Base-by-base conservation (phyloP, 2,797 vertebrate species). In the Scolopax bukidnonensis region DNA sequence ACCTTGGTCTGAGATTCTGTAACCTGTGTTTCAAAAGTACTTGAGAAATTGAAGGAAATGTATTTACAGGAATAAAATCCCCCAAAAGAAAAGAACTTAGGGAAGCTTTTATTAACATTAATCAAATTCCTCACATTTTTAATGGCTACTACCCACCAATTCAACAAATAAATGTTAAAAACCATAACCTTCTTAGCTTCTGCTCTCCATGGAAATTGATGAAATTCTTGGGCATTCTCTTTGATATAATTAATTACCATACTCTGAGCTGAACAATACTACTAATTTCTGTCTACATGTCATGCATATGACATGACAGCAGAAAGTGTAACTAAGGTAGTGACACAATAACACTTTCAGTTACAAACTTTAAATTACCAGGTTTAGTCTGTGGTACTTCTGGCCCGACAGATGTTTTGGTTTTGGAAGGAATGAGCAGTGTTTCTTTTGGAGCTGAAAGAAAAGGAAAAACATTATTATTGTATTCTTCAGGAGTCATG, bases 371-470 rank as follows among this genome's bases (percentile, higher is more conserved):
- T 50, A 87, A 97, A 96, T 98, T 98, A 98, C 98, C 98, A 91
- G 97, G 87, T 96, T 98, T 98, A 11, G 96, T 97, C 81, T 97
- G 97, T 77, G 95, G 95, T 86, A 71, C 69, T 91, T 98, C 96
- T 8, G 95, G 89, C 80, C 82, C 41, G 2, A 92, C 92, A 95
- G 97, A 88, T 95, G 94, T 85, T 93, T 95, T 98, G 93, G 96
- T 90, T 91, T 98, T 97, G 90, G 77, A 97, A 94, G 98, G 96
- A 97, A 97, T 83, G 45, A 96, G 74, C 47, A 43, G 28, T 89
- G 96, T 97, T 94, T 97, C 97, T 93, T 88, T 97, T 92, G 97
- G 93, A 97, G 88, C 98, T 98, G 97, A 95, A 98, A 98, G 94
- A 97, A 88, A 96, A 97, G 91, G 92, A 82, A 81, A 93, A 86